Evolutionary conservation across 2,888 invertebrate species (phyloP).

Genomic region (Dendrolimus pini): DNA sequence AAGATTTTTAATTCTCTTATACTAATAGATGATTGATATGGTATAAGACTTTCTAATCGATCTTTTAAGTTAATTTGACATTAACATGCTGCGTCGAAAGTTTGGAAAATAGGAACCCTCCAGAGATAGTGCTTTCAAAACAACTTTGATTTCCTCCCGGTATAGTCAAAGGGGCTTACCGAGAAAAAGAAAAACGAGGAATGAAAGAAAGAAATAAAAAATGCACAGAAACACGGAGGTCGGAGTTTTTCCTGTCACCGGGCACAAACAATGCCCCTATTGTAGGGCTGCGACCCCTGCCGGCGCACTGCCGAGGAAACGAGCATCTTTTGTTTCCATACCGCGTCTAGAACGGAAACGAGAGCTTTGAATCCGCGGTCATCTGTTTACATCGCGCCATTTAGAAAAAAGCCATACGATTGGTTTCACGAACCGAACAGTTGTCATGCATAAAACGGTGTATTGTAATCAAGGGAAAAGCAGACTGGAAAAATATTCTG

Average conservation of each 20-base stretch:
- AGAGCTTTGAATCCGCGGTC: slow-evolving; percentile 69
- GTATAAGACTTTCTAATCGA: background rate
- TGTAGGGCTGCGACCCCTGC: slow-evolving; percentile 45
- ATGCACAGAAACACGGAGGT: slow-evolving; percentile 75
- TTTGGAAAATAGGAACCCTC: slow-evolving; percentile 18
- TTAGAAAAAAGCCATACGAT: slow-evolving; percentile 46
- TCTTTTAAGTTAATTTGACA: background rate
- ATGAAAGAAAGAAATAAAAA: slow-evolving; percentile 66
- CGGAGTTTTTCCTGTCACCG: slow-evolving; percentile 76
- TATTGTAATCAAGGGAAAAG: too few relatives aligned
- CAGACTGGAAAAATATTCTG: too few relatives aligned
- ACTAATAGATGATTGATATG: too few relatives aligned
- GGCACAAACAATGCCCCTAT: slow-evolving; percentile 73
- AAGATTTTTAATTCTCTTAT: too few relatives aligned
- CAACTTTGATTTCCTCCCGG: slow-evolving; percentile 60
- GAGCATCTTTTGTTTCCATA: slow-evolving; percentile 72
- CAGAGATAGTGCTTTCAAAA: slow-evolving; percentile 45
- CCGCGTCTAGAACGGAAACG: slow-evolving; percentile 51
- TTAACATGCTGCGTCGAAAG: background rate
- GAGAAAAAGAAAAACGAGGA: slow-evolving; percentile 42
- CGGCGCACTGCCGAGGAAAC: slow-evolving; percentile 59
- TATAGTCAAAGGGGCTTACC: slow-evolving; percentile 62
- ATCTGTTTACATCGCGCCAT: slow-evolving; percentile 66
- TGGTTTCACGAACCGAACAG: background rate
- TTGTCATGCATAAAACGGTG: background rate